Evolutionary conservation across 2,888 invertebrate species (phyloP).

Genomic region (Furcula furcula): DNA sequence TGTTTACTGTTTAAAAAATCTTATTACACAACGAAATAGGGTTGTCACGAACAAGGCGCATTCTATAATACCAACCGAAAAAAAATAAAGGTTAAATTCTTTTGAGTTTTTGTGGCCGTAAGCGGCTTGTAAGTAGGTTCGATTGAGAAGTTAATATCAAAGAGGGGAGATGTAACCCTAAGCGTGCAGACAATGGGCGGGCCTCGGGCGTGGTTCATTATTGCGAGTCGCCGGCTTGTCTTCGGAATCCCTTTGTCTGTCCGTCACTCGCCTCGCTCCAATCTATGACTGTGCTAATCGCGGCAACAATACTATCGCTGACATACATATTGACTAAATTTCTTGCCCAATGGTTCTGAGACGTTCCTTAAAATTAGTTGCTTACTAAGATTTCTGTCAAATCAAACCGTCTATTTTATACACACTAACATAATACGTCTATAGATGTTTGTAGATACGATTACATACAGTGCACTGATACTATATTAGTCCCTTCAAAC

Average conservation of each 20-base stretch:
- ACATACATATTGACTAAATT: constrained; percentile 36
- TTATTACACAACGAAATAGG: constrained; percentile 52
- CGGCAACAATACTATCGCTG: constrained; percentile 36
- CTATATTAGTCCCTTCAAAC: constrained; percentile 2
- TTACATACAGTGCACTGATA: not conserved
- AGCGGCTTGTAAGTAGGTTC: constrained; percentile 35
- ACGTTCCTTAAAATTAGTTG: not conserved
- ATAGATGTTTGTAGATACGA: too few relatives aligned
- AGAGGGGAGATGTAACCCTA: constrained; percentile 40
- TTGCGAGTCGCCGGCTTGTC: constrained; percentile 48
- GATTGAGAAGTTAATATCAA: constrained; percentile 50
- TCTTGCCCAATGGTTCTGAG: constrained; percentile 15
- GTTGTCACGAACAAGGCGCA: constrained; percentile 45
- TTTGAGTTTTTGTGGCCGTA: constrained; percentile 10
- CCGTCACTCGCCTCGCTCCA: constrained; percentile 48
- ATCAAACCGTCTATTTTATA: not conserved
- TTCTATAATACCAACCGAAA: constrained; percentile 28
- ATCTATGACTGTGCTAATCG: constrained; percentile 49
- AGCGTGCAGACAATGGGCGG: constrained; percentile 45
- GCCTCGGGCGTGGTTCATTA: constrained; percentile 55
- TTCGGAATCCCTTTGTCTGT: constrained; percentile 57
- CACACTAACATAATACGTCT: too few relatives aligned
- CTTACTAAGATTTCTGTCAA: not conserved
- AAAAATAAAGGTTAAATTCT: constrained; percentile 8
- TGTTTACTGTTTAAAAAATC: constrained; percentile 53